A percentile compares a stretch with the other conserved stretches of the same genome.
phyloP scores from a whole-genome alignment of 2,797 vertebrate genomes.

The Gallinago nigripennis region DNA sequence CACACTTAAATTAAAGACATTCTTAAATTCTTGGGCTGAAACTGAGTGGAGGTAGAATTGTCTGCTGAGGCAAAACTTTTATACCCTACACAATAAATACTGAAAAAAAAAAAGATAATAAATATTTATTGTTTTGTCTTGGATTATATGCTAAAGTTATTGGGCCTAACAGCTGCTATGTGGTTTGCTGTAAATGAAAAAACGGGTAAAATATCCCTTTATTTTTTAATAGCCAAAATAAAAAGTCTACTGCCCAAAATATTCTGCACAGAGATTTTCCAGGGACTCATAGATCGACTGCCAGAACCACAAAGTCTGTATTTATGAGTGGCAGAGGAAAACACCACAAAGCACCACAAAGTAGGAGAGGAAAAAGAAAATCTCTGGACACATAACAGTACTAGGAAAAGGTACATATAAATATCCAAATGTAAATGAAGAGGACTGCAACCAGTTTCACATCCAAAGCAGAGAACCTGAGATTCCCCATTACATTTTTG shows the following conservation, averaged over 20 bases:
- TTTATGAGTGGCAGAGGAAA: background rate
- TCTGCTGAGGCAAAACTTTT: background rate
- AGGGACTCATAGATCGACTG: background rate
- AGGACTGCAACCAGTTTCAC: background rate
- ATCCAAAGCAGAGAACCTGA: background rate
- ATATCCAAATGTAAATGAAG: background rate
- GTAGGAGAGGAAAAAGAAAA: background rate
- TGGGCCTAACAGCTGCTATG: background rate
- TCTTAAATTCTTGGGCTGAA: background rate
- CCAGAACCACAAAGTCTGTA: background rate
- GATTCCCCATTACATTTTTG: background rate
- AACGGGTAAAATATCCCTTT: background rate
- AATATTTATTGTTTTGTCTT: background rate
- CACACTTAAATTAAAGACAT: background rate
- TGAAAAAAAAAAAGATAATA: background rate
- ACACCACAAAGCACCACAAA: background rate
- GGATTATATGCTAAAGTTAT: background rate
- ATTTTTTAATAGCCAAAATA: background rate
- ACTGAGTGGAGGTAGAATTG: background rate
- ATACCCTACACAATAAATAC: background rate
- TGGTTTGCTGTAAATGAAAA: background rate
- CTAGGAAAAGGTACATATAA: background rate
- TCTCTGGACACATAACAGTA: background rate
- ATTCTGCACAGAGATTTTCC: background rate
- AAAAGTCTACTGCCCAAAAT: background rate